A percentile compares a stretch with the other conserved stretches of the same genome.
phyloP scores from a whole-genome alignment of 2,888 invertebrate species.

The Pardosa pseudoannulata region DNA sequence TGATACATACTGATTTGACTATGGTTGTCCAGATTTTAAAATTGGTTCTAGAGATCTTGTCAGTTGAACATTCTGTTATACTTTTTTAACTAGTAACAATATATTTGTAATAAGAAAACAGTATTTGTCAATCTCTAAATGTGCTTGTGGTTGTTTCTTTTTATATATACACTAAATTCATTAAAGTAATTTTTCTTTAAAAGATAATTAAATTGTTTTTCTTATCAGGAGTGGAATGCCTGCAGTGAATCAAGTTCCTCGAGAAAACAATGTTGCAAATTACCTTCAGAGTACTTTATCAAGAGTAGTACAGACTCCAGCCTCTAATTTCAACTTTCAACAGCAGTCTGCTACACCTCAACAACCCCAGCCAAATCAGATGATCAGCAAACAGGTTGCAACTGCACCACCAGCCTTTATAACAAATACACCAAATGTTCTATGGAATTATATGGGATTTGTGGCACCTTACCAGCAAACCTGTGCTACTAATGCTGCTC shows the following conservation, averaged over 20 bases:
- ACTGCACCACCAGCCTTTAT: slow-evolving; percentile 24
- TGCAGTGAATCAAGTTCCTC: slow-evolving; percentile 33
- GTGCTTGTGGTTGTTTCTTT: too few species aligned
- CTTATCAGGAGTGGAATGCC: slow-evolving; percentile 41
- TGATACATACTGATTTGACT: too few species aligned
- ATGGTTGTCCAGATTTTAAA: too few species aligned
- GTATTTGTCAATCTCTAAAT: too few species aligned
- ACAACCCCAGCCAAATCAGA: slow-evolving; percentile 33
- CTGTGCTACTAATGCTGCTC: slow-evolving; percentile 19
- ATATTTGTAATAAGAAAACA: too few species aligned
- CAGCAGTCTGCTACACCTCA: slow-evolving; percentile 31
- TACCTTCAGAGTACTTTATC: slow-evolving; percentile 39
- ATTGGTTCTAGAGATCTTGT: too few species aligned
- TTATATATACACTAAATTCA: too few species aligned
- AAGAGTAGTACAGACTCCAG: slow-evolving; percentile 35
- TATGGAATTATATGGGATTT: slow-evolving; percentile 70
- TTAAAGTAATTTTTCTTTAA: too few species aligned
- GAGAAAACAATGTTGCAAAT: slow-evolving; percentile 39
- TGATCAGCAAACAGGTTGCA: slow-evolving; percentile 26
- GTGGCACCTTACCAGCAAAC: slow-evolving; percentile 43
- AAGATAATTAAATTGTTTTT: too few species aligned
- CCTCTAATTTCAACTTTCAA: slow-evolving; percentile 51
- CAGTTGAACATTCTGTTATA: too few species aligned
- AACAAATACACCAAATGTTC: slow-evolving; percentile 43
- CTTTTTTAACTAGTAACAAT: too few species aligned